Evolutionary conservation across 2,797 vertebrate species (phyloP).

Genomic region (Dallia pectoralis): DNA sequence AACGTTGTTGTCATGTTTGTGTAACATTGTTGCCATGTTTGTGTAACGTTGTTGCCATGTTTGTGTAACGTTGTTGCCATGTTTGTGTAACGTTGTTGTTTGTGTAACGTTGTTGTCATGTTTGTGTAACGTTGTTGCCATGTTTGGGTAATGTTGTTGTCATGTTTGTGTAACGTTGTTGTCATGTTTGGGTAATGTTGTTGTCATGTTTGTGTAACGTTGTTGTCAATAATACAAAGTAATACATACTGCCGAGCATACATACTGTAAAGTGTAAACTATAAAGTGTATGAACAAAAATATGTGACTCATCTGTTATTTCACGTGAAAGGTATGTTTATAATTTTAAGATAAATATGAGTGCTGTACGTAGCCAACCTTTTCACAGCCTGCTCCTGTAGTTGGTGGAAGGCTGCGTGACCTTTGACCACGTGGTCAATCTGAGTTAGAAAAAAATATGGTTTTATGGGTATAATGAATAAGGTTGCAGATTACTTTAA

Average conservation of each 20-base stretch:
- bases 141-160: neutral
- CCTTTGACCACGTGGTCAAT: conserved; percentile 89
- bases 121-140: neutral
- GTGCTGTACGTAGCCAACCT: conserved; percentile 72
- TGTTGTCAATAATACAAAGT: too few species aligned
- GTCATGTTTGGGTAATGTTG: too few species aligned
- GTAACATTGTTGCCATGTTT: too few species aligned
- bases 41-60: too few species aligned
- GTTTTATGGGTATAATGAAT: neutral
- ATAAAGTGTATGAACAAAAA: too few species aligned
- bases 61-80: too few species aligned
- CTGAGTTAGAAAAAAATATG: conserved; percentile 63
- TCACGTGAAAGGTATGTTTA: neutral
- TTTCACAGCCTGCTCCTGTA: conserved; percentile 78
- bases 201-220: too few species aligned
- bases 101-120: neutral
- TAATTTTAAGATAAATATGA: neutral
- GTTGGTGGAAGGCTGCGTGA: conserved; percentile 81
- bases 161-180: too few species aligned
- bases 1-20: too few species aligned
- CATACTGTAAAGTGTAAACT: too few species aligned
- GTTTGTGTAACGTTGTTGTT: neutral
- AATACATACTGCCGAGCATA: too few species aligned
- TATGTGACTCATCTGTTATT: neutral
- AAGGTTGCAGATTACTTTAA: neutral